Evolutionary conservation across 2,113 vertebrate species (phyloP), one percentile per base, ranked within the genome.

Genomic region (Oncorhynchus nerka): DNA sequence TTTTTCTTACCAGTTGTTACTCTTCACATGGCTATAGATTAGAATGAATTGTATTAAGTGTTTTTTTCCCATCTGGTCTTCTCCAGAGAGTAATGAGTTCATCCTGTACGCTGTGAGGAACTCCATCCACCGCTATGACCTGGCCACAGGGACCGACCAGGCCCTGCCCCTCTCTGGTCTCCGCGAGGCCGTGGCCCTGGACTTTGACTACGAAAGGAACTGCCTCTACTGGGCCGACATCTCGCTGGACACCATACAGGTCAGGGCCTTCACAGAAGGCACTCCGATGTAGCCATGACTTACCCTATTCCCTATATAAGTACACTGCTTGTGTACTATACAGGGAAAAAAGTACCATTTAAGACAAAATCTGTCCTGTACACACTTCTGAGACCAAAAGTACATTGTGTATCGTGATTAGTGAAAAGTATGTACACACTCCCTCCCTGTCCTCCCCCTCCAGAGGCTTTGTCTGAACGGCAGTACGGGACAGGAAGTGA

Each of bases 181-280:
- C 67, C 90, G 94, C 39, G 95, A 97, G 0, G 96, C 97, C 0
- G 95, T 99, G 71, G 97, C 98, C 4, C 89, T 99, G 76, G 98
- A 99, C 91, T 99, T 99, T 0, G 97, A 99, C 92, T 99, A 96
- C 0, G 95, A 97, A 22, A 93, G 34, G 84, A 99, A 99, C 93
- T 99, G 98, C 74, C 76, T 99, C 8, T 99, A 99, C 86, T 99
- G 98, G 98, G 97, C 98, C 0, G 98, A 99, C 68, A 94, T 99
- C 87, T 96, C 96, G 0, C 89, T 98, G 59, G 96, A 99, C 83
- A 92, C 95, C 32, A 99, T 99, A 62, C 90, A 92, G 91, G 92
- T 93, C 51, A 55, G 51, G 16, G 51, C 51, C 16, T 45, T 45
- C 39, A 45, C 39, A 45, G 39, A 45, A 45, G 39, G 39, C 39